Evolutionary conservation across 2,797 vertebrate species (phyloP).

Genomic region (Microchirus variegatus): DNA sequence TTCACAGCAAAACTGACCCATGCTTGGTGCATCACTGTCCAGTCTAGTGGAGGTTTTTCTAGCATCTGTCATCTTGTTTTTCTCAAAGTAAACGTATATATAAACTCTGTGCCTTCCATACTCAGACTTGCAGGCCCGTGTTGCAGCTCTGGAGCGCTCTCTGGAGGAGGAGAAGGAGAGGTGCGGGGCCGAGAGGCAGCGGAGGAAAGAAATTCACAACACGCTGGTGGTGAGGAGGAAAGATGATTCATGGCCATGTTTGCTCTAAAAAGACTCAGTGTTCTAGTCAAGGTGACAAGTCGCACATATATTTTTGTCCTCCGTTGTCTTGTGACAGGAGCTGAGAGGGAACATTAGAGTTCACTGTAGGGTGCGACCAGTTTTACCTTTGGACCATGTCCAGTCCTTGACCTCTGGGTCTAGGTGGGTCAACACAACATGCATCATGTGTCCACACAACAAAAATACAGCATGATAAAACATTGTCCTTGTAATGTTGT

Average conservation of each 20-base stretch:
- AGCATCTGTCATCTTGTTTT: not conserved
- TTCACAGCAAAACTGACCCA: not conserved
- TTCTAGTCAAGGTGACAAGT: not conserved
- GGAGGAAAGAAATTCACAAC: conserved; percentile 82
- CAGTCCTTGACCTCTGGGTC: conserved; percentile 27
- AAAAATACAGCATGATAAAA: not conserved
- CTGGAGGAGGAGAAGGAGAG: conserved; percentile 77
- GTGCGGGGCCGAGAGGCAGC: conserved; percentile 78
- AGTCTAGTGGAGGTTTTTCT: not conserved
- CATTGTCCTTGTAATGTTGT: not conserved
- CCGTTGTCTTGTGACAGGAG: conserved; percentile 74
- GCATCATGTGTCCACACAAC: not conserved
- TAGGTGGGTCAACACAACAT: conserved; percentile 62
- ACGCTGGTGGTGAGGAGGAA: conserved; percentile 82
- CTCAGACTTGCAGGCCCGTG: conserved; percentile 73
- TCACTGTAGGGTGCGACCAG: conserved; percentile 85
- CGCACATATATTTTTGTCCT: not conserved
- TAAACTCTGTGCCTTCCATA: not conserved
- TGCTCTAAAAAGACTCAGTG: too few species aligned
- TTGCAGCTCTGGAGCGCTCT: conserved; percentile 73
- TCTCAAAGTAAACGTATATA: not conserved
- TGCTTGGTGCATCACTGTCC: not conserved
- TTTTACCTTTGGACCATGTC: conserved; percentile 77
- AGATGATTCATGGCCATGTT: not conserved
- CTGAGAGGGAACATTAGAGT: conserved; percentile 87